Evolutionary conservation across 2,888 invertebrate species (phyloP).

Genomic region (Eulithis testata): DNA sequence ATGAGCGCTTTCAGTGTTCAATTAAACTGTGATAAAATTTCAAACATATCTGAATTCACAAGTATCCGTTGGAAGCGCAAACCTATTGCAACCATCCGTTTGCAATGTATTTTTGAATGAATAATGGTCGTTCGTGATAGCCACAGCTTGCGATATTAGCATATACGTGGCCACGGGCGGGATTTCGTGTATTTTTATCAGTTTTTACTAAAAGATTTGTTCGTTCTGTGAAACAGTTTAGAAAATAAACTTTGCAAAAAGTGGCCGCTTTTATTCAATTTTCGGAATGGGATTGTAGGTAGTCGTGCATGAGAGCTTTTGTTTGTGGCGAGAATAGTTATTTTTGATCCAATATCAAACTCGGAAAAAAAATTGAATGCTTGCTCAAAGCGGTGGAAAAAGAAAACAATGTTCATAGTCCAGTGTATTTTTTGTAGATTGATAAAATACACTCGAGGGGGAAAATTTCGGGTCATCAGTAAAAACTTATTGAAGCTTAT

Average conservation of each 20-base stretch:
- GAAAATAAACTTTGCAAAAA: constrained; percentile 13
- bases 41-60: constrained; percentile 24
- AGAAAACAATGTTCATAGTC: no score
- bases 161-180: constrained; percentile 23
- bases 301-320: background rate
- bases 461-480: no score
- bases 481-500: no score
- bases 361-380: no score
- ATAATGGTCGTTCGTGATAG: constrained; percentile 41
- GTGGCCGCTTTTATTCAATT: constrained; percentile 2
- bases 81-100: constrained; percentile 44
- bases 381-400: no score
- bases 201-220: constrained; percentile 23
- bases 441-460: no score
- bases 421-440: no score
- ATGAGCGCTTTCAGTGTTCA: no score
- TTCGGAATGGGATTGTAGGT: background rate
- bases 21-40: constrained; percentile 21
- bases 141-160: constrained; percentile 39
- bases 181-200: constrained; percentile 29
- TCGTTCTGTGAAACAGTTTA: background rate
- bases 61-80: constrained; percentile 33
- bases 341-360: no score
- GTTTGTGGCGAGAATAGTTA: no score
- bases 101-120: constrained; percentile 51